Evolutionary conservation across 2,797 vertebrate species (phyloP).

Genomic region (Epinephelus malabaricus): DNA sequence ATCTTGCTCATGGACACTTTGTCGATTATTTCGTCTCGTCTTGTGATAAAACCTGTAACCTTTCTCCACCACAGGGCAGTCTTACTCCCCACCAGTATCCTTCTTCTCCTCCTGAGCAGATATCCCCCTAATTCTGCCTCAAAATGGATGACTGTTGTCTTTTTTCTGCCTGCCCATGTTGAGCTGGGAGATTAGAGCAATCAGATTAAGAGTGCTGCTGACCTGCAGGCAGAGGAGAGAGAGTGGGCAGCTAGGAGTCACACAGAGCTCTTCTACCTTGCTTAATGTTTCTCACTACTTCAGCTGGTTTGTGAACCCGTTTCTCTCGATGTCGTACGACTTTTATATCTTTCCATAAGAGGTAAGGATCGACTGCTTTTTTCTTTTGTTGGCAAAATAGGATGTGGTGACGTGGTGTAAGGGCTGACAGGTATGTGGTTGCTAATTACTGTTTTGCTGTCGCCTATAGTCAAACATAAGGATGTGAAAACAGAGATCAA

Average conservation of each 20-base stretch:
- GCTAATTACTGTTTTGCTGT: slow-evolving; percentile 32
- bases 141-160: slow-evolving; percentile 83
- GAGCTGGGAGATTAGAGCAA: slow-evolving; percentile 94
- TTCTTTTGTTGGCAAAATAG: slow-evolving; percentile 4
- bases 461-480: not conserved
- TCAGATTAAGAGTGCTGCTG: slow-evolving; percentile 91
- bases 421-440: slow-evolving; percentile 30
- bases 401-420: not conserved
- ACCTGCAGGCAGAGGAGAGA: slow-evolving; percentile 70
- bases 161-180: slow-evolving; percentile 84
- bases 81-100: not conserved
- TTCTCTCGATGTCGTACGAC: slow-evolving; percentile 69
- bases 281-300: slow-evolving; percentile 60
- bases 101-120: slow-evolving; percentile 19
- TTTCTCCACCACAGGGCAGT: not conserved
- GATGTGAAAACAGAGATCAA: not conserved
- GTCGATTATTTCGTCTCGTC: not conserved
- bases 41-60: slow-evolving; percentile 26
- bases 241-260: slow-evolving; percentile 61
- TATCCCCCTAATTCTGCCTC: slow-evolving; percentile 68
- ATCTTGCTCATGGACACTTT: slow-evolving; percentile 11
- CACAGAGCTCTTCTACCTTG: slow-evolving; percentile 60
- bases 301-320: slow-evolving; percentile 46
- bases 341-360: slow-evolving; percentile 68
- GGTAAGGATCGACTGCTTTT: slow-evolving; percentile 80